phyloP scores from a whole-genome alignment of 2,888 invertebrate genomes.

The Adineta ricciae region DNA sequence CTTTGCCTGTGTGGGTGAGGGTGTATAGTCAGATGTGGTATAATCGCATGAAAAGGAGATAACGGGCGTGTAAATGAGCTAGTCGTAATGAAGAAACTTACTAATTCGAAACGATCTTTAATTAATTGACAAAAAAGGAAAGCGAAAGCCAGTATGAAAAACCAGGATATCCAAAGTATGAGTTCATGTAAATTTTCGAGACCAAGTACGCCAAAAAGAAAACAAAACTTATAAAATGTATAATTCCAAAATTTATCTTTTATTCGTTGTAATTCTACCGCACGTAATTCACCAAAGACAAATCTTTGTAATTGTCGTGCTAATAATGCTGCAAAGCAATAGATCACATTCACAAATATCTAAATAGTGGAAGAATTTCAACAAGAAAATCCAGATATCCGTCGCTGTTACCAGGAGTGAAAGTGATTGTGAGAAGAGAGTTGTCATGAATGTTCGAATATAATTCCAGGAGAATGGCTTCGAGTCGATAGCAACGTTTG shows the following conservation, averaged over 20 bases:
- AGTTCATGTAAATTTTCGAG: constrained; percentile 79
- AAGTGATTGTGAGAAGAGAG: background rate
- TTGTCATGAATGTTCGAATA: background rate
- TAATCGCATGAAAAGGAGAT: no score
- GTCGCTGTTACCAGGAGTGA: background rate
- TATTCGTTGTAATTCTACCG: constrained; percentile 72
- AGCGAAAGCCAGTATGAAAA: constrained; percentile 70
- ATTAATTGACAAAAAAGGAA: constrained; percentile 71
- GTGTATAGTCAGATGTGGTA: no score
- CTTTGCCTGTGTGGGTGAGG: no score
- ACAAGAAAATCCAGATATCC: background rate
- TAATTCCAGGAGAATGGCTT: background rate
- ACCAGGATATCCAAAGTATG: constrained; percentile 78
- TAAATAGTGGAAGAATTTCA: constrained; percentile 43
- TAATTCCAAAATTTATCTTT: constrained; percentile 87
- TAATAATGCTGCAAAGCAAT: constrained; percentile 66
- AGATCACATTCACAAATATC: constrained; percentile 74
- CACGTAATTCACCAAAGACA: constrained; percentile 71
- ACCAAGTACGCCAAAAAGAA: constrained; percentile 80
- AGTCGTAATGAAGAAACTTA: no score
- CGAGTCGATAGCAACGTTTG: background rate
- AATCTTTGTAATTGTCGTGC: constrained; percentile 66
- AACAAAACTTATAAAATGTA: constrained; percentile 82
- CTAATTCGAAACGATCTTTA: constrained; percentile 81
- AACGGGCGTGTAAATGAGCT: no score